These are phyloP conservation scores for Macrobrachium nipponense DNA, from an alignment of 1,140 invertebrate species.

Conservation along the genomic window DNA sequence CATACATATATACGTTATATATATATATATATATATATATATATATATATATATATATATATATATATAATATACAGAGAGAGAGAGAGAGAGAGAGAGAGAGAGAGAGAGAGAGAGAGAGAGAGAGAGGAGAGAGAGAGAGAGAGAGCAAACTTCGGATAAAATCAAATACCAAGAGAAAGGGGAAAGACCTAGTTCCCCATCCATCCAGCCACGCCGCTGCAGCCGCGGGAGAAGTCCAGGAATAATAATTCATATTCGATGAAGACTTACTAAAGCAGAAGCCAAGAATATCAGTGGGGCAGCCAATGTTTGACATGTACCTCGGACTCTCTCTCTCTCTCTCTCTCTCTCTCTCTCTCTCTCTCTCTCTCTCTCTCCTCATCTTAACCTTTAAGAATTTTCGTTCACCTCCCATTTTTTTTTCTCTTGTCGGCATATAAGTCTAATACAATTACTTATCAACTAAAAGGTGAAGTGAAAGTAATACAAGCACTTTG, in stretches of 20 bases:
- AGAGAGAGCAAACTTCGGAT: too few species aligned
- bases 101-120: too few species aligned
- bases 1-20: too few species aligned
- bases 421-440: background rate
- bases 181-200: background rate
- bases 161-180: conserved; percentile 3
- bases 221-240: background rate
- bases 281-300: background rate
- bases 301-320: background rate
- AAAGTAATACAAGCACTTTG: too few species aligned
- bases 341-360: conserved; percentile 28
- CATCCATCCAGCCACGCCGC: too few species aligned
- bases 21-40: background rate
- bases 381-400: background rate
- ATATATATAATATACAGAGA: background rate
- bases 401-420: background rate
- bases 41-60: conserved; percentile 12
- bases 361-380: too few species aligned
- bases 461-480: background rate
- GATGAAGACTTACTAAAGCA: background rate
- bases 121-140: too few species aligned
- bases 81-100: too few species aligned
- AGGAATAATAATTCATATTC: background rate
- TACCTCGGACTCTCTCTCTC: conserved; percentile 18
- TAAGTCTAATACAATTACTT: background rate